Percentiles rank a stretch among this genome's conserved stretches.
Evolutionary conservation across 2,113 vertebrate genomes (phyloP).

Genomic region (Nesoenas mayeri): DNA sequence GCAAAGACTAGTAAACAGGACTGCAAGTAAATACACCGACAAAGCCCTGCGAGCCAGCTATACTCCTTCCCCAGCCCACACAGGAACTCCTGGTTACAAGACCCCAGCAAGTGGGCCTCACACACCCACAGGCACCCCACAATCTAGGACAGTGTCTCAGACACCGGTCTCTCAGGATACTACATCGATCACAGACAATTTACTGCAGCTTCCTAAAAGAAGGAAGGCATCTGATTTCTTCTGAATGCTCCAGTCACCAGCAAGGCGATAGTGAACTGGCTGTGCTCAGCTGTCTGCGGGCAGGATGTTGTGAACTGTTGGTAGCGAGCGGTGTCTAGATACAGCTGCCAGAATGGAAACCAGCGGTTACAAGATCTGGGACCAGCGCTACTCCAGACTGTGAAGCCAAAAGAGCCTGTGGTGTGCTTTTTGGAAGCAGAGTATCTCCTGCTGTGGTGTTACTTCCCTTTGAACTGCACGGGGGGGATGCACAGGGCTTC

Average conservation of each 20-base stretch:
- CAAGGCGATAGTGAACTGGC: background rate
- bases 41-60: slow-evolving; percentile 96
- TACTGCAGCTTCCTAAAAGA: slow-evolving; percentile 94
- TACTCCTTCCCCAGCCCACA: slow-evolving; percentile 91
- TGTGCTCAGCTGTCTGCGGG: background rate
- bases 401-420: background rate
- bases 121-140: slow-evolving; percentile 85
- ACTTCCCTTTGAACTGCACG: background rate
- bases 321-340: background rate
- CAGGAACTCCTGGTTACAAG: slow-evolving; percentile 77
- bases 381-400: background rate
- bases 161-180: slow-evolving; percentile 88
- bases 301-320: background rate
- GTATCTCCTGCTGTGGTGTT: background rate
- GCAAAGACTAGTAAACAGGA: slow-evolving; percentile 91
- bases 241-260: slow-evolving; percentile 42
- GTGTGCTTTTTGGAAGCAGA: background rate
- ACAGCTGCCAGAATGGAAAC: background rate
- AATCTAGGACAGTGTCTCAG: slow-evolving; percentile 74
- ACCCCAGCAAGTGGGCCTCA: slow-evolving; percentile 78
- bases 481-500: background rate
- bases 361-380: background rate
- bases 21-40: slow-evolving; percentile 95
- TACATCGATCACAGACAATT: slow-evolving; percentile 93
- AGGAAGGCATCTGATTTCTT: slow-evolving; percentile 89